A percentile compares a stretch with the other conserved stretches of the same genome.
Evolutionary conservation across 2,888 invertebrate species (phyloP).

Genomic region (Caenorhabditis parvicauda): DNA sequence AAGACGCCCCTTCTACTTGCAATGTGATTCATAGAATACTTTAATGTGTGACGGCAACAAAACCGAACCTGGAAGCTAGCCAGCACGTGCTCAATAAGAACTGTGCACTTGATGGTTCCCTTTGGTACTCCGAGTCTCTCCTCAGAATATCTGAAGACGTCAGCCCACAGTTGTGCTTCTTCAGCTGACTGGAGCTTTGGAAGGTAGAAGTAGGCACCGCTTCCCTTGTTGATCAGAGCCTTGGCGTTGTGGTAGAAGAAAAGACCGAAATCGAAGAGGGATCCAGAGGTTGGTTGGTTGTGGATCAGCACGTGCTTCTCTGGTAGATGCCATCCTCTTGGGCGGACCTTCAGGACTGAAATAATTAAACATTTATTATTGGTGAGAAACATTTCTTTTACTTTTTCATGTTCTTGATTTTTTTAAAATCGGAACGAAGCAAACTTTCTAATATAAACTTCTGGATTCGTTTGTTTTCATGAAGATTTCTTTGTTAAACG

Average conservation of each 20-base stretch:
- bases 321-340: slow-evolving; percentile 76
- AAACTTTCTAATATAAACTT: not conserved
- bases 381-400: too few species aligned
- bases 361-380: too few species aligned
- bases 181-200: slow-evolving; percentile 73
- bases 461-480: not conserved
- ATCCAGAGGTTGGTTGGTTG: slow-evolving; percentile 68
- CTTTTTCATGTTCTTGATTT: too few species aligned
- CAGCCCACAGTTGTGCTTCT: slow-evolving; percentile 74
- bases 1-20: too few species aligned
- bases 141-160: slow-evolving; percentile 71
- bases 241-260: slow-evolving; percentile 72
- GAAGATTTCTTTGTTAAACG: too few species aligned
- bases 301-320: slow-evolving; percentile 66
- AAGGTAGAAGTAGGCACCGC: slow-evolving; percentile 75
- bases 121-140: slow-evolving; percentile 67
- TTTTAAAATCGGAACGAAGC: too few species aligned
- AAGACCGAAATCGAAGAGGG: slow-evolving; percentile 74
- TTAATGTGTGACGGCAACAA: too few species aligned
- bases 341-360: slow-evolving; percentile 71
- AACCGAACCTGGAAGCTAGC: too few species aligned
- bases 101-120: slow-evolving; percentile 74
- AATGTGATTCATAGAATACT: too few species aligned
- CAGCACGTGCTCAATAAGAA: slow-evolving; percentile 74
- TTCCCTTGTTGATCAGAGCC: slow-evolving; percentile 67